Conservation (phyloP, 2,888 invertebrate genomes). For the Xestia rhomboidea region DNA sequence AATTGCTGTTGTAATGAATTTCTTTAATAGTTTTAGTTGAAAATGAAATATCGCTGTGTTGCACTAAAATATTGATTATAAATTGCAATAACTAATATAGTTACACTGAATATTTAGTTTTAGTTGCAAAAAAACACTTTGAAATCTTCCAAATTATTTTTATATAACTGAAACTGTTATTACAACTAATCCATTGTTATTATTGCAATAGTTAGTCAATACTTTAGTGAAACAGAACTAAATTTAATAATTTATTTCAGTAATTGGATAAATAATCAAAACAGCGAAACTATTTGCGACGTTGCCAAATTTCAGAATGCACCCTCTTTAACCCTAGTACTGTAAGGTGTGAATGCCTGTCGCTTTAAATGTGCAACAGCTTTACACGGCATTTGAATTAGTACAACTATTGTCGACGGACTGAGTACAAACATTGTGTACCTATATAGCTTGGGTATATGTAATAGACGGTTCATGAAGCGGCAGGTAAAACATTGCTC, state of each 20-base stretch:
- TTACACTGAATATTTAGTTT: neutral
- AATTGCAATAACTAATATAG: neutral
- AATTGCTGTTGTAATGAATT: neutral
- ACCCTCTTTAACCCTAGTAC: neutral
- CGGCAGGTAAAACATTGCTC: neutral
- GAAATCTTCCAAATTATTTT: neutral
- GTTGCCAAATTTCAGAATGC: neutral
- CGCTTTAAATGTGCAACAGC: slow-evolving; percentile 51
- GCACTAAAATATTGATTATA: neutral
- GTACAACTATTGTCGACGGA: slow-evolving; percentile 75
- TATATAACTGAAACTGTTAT: neutral
- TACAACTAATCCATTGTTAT: neutral
- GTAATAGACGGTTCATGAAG: neutral
- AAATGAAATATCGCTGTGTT: neutral
- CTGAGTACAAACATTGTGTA: slow-evolving; percentile 81
- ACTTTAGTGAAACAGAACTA: neutral
- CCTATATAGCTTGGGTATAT: slow-evolving; percentile 66
- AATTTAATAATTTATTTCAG: neutral
- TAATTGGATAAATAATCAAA: neutral
- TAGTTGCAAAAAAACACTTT: neutral
- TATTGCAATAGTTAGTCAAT: neutral
- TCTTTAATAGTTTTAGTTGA: neutral
- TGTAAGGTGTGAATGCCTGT: slow-evolving; percentile 7
- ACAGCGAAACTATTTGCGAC: neutral
- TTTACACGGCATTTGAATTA: slow-evolving; percentile 61